Conservation (phyloP, 2,888 invertebrate species). For the Rhimphoctona megacephalus region DNA sequence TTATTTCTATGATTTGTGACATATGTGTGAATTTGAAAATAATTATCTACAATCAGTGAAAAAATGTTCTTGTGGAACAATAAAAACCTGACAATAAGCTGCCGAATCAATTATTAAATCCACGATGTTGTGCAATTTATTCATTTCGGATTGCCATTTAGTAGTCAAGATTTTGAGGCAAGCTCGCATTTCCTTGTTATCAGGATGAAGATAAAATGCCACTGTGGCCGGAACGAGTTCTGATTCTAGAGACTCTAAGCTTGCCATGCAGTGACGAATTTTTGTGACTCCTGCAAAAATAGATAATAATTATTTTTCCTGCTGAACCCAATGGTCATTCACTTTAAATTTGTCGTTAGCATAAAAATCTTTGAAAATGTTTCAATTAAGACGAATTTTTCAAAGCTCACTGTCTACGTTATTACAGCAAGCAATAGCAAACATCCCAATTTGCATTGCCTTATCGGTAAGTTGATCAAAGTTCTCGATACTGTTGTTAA, state of each 20-base stretch:
- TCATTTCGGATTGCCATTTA: conserved; percentile 88
- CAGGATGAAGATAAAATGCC: conserved; percentile 85
- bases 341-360: background rate
- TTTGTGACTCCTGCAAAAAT: conserved; percentile 86
- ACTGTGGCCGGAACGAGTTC: conserved; percentile 88
- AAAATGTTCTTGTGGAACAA: background rate
- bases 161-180: conserved; percentile 85
- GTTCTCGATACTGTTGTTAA: conserved; percentile 86
- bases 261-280: conserved; percentile 88
- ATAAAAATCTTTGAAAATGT: background rate
- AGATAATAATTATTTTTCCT: background rate
- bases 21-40: background rate
- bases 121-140: conserved; percentile 86
- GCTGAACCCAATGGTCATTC: background rate
- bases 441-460: conserved; percentile 89
- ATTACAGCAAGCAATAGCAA: conserved; percentile 88
- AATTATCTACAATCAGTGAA: background rate
- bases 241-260: conserved; percentile 89
- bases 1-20: background rate
- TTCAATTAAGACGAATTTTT: background rate
- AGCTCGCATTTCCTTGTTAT: conserved; percentile 86
- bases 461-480: conserved; percentile 90
- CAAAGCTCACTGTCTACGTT: conserved; percentile 80
- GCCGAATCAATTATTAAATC: conserved; percentile 90
- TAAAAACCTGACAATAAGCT: conserved; percentile 88